A percentile compares a stretch with the other conserved stretches of the same genome.
These are phyloP conservation scores for Thera obeliscata DNA, from an alignment of 2,888 invertebrate genomes.

Conservation along the genomic window DNA sequence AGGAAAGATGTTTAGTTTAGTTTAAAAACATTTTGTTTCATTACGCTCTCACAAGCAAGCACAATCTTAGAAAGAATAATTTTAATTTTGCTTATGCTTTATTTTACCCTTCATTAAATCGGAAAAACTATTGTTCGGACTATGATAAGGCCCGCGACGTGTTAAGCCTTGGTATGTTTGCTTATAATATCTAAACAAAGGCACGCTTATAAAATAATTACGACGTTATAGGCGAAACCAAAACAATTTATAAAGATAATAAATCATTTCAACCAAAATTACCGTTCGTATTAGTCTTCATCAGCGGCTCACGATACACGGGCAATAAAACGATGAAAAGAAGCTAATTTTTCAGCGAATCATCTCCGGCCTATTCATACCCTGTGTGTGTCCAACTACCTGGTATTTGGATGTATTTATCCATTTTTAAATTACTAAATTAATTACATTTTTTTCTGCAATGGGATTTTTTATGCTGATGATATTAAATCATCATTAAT, in stretches of 20 bases:
- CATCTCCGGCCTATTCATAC: slow-evolving; percentile 69
- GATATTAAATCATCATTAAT: too few relatives aligned
- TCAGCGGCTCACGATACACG: slow-evolving; percentile 71
- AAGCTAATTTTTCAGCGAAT: slow-evolving; percentile 83
- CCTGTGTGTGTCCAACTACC: slow-evolving; percentile 23
- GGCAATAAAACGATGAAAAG: slow-evolving; percentile 82
- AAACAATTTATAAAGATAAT: slow-evolving; percentile 58
- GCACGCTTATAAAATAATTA: slow-evolving; percentile 44
- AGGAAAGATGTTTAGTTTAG: too few relatives aligned
- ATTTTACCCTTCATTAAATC: too few relatives aligned
- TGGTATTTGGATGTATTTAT: slow-evolving; percentile 2
- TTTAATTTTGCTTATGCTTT: too few relatives aligned
- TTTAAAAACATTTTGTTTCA: too few relatives aligned
- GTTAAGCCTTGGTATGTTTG: neutral
- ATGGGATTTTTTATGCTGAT: too few relatives aligned
- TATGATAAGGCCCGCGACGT: neutral
- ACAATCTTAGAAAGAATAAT: too few relatives aligned
- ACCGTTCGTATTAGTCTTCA: slow-evolving; percentile 82
- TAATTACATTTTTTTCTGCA: neutral
- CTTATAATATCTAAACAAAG: neutral
- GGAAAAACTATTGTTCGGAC: neutral
- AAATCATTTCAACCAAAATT: slow-evolving; percentile 75
- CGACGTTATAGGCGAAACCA: slow-evolving; percentile 45
- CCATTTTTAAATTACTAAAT: neutral
- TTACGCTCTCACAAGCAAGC: too few relatives aligned